Conservation (phyloP, 1,140 invertebrate genomes). For the Lepeophtheirus salmonis region DNA sequence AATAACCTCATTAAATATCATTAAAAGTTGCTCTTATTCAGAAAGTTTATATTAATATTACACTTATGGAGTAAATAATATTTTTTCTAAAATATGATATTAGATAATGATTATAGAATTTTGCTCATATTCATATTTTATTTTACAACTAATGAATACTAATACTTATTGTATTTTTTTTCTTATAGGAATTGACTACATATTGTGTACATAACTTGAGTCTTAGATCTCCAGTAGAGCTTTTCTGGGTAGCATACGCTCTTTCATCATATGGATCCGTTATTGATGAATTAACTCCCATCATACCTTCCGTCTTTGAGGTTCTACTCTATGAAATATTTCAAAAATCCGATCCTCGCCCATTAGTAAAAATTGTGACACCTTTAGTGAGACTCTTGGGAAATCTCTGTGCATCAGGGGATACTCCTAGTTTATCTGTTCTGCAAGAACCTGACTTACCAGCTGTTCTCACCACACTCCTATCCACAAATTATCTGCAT, state of each 20-base stretch:
- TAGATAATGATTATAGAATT: no score
- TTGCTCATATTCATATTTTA: no score
- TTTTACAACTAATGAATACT: no score
- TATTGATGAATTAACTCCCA: neutral
- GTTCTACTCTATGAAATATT: constrained; percentile 8
- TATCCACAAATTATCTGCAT: constrained; percentile 10
- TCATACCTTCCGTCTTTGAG: neutral
- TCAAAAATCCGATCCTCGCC: constrained; percentile 10
- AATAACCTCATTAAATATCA: no score
- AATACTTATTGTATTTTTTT: no score
- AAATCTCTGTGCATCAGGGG: constrained; percentile 1
- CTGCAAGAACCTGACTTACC: neutral
- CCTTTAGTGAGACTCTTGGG: constrained; percentile 6
- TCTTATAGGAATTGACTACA: neutral
- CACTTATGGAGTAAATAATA: no score
- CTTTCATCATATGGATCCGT: constrained; percentile 1
- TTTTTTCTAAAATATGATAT: no score
- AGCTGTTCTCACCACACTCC: constrained; percentile 3
- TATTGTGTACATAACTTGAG: neutral
- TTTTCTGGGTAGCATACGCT: constrained; percentile 1
- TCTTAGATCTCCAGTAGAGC: neutral
- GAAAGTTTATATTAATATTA: no score
- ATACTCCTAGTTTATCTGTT: constrained; percentile 1
- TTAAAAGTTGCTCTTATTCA: no score
- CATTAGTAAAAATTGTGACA: constrained; percentile 10